These are phyloP conservation scores for Hypanus sabinus DNA, from an alignment of 2,113 vertebrate genomes.

Conservation along the genomic window DNA sequence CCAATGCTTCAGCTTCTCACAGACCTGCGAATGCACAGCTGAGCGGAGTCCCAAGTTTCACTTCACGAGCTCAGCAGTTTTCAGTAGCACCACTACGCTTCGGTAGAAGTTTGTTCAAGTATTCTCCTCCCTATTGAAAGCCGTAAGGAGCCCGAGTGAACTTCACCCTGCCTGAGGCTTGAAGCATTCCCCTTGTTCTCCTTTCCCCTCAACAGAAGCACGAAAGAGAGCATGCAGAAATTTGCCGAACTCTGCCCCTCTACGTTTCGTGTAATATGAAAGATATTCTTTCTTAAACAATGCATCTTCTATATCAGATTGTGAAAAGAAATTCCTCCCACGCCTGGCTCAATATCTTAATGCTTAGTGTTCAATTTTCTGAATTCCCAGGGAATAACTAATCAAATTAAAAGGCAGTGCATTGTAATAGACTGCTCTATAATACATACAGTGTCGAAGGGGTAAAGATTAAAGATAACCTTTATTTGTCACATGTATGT, in stretches of 20 bases:
- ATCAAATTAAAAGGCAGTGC: not conserved
- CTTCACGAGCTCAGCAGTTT: not conserved
- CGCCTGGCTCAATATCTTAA: not conserved
- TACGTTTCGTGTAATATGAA: not conserved
- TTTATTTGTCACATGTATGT: too few species aligned
- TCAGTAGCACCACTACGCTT: not conserved
- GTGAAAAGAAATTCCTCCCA: not conserved
- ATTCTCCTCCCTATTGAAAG: not conserved
- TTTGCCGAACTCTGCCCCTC: not conserved
- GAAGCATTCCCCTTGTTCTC: not conserved
- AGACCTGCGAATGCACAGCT: not conserved
- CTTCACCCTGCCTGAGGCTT: not conserved
- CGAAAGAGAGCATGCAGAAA: not conserved
- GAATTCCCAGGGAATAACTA: not conserved
- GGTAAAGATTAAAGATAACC: too few species aligned
- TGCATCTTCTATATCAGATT: slow-evolving; percentile 8
- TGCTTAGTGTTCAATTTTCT: not conserved
- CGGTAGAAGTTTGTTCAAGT: not conserved
- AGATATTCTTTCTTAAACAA: slow-evolving; percentile 10
- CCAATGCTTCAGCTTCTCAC: not conserved
- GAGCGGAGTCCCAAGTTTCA: not conserved
- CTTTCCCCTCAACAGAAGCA: not conserved
- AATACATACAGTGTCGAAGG: not conserved
- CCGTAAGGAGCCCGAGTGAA: not conserved
- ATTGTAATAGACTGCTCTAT: not conserved